These are phyloP conservation scores for Drosophila ezoana DNA, from an alignment of 2,888 invertebrate genomes.

Conservation along the genomic window DNA sequence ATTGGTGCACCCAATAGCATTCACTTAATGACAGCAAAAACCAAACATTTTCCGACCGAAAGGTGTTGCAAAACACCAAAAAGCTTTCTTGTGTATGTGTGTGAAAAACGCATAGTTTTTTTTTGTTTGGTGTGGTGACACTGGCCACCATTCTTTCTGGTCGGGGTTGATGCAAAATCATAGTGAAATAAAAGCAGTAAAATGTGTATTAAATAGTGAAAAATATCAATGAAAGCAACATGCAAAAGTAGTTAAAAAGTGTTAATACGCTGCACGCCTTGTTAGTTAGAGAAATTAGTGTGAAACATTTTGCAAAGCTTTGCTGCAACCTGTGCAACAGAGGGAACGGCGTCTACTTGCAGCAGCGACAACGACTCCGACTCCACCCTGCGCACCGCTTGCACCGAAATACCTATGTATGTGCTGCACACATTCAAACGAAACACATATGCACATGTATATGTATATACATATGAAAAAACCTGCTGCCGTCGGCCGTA, in stretches of 20 bases:
- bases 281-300: slow-evolving; percentile 22
- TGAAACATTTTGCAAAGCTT: slow-evolving; percentile 3
- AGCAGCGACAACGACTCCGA: slow-evolving; percentile 25
- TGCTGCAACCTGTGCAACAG: slow-evolving; percentile 15
- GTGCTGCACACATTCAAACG: slow-evolving; percentile 15
- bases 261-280: slow-evolving; percentile 15
- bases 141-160: slow-evolving; percentile 56
- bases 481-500: slow-evolving; percentile 70
- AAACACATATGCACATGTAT: slow-evolving; percentile 15
- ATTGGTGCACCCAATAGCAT: neutral
- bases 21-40: neutral
- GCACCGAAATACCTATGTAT: slow-evolving; percentile 61
- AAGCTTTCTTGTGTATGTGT: slow-evolving; percentile 19
- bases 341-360: slow-evolving; percentile 48
- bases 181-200: slow-evolving; percentile 47
- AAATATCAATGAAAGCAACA: slow-evolving; percentile 44
- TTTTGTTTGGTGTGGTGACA: slow-evolving; percentile 44
- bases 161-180: slow-evolving; percentile 60
- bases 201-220: slow-evolving; percentile 67
- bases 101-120: slow-evolving; percentile 2
- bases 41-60: neutral
- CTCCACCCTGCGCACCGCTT: slow-evolving; percentile 52
- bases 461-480: slow-evolving; percentile 43
- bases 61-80: slow-evolving; percentile 35
- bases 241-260: slow-evolving; percentile 17